Base-by-base conservation (phyloP, 2,797 vertebrate genomes). In the Geotria australis region DNA sequence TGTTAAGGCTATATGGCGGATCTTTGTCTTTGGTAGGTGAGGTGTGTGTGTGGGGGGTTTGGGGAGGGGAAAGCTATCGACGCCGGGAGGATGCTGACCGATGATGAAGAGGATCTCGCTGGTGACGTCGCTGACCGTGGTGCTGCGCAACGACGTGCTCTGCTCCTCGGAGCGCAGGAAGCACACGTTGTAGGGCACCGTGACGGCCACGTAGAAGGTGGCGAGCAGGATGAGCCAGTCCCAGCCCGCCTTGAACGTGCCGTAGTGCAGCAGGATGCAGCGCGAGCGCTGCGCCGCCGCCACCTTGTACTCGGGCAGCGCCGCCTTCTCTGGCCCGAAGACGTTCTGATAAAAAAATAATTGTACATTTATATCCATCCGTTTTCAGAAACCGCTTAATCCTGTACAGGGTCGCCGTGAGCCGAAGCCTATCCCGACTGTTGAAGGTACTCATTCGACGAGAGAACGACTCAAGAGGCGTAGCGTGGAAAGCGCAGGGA, bases 71-170 rank as follows among this genome's bases (percentile, higher is more conserved):
- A n/a, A n/a, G n/a, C n/a, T n/a, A n/a, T n/a, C n/a, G n/a, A n/a
- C n/a, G n/a, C n/a, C 15, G 49, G 12, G 49, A 12, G 12, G n/a
- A n/a, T n/a, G 24, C 65, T 68, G 48, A 77, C 76, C 76, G 1
- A 77, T 72, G 59, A 77, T 77, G 46, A 77, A 77, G 9, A 77
- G 73, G 38, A 77, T 76, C 66, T 77, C 76, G 66, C 76, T 75
- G 65, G 76, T 60, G 66, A 77, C 77, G 15, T 77, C 76, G 10
- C 75, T 76, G 62, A 73, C 71, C 5, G 72, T 77, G 0, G 76
- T 74, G 62, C 66, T 74, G 1, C 76, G 70, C 1, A 72, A 69
- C 1, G 68, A 64, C 0, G 64, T 62, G 53, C 59, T 64, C 2
- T 69, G 67, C 8, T 75, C 76, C 51, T 76, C 76, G 49, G 60